Evolutionary conservation across 2,888 invertebrate genomes (phyloP).

Genomic region (Panzeria rudis): DNA sequence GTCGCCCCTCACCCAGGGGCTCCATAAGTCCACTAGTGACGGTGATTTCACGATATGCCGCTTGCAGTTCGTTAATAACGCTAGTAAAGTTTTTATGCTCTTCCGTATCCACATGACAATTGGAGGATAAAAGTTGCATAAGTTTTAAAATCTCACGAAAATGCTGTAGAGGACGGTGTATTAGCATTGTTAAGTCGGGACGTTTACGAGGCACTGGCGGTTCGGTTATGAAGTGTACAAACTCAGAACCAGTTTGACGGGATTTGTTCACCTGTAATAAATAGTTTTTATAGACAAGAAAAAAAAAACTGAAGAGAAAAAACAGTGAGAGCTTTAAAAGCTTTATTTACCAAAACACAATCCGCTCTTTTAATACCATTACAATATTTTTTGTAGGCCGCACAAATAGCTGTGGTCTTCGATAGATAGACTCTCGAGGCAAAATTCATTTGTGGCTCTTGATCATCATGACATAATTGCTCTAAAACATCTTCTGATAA

Average conservation of each 20-base stretch:
- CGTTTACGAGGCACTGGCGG: slow-evolving; percentile 92
- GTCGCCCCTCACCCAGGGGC: slow-evolving; percentile 92
- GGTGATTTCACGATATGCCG: slow-evolving; percentile 91
- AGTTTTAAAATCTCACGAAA: slow-evolving; percentile 87
- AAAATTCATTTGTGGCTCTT: slow-evolving; percentile 87
- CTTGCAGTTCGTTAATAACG: slow-evolving; percentile 85
- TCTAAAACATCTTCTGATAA: slow-evolving; percentile 93
- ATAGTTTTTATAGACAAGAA: slow-evolving; percentile 3
- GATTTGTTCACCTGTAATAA: slow-evolving; percentile 87
- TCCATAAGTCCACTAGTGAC: slow-evolving; percentile 94
- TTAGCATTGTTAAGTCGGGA: slow-evolving; percentile 92
- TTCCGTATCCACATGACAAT: slow-evolving; percentile 83
- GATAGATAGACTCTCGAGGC: slow-evolving; percentile 89
- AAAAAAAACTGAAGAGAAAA: too few species aligned
- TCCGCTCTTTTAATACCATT: slow-evolving; percentile 93
- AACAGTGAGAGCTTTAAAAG: not conserved
- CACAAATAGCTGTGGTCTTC: slow-evolving; percentile 89
- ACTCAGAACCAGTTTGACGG: slow-evolving; percentile 90
- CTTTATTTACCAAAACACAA: slow-evolving; percentile 88
- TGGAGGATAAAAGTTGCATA: slow-evolving; percentile 85
- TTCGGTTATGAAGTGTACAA: slow-evolving; percentile 91
- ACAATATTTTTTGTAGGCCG: slow-evolving; percentile 92
- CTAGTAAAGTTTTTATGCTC: slow-evolving; percentile 83
- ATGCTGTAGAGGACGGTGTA: slow-evolving; percentile 94
- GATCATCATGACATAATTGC: slow-evolving; percentile 89